Evolutionary conservation across 2,113 vertebrate genomes (phyloP).

Genomic region (Xenopus borealis): DNA sequence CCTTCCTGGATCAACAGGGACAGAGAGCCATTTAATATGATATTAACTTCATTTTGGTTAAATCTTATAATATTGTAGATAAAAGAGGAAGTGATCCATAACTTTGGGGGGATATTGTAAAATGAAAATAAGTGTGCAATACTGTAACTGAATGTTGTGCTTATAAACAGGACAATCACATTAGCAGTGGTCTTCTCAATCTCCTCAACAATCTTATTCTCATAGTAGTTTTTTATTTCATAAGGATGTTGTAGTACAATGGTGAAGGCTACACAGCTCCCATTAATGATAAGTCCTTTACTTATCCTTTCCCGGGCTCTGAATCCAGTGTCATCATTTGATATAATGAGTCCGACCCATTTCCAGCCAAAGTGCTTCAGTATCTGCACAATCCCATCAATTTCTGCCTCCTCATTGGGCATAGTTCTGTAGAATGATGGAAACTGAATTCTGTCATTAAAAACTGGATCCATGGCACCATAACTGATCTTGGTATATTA

Average conservation of each 20-base stretch:
- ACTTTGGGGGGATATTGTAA: not conserved
- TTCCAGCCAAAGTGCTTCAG: conserved; percentile 23
- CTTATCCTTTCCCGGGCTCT: not conserved
- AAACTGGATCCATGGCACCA: not conserved
- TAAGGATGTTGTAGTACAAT: not conserved
- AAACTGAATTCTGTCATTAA: not conserved
- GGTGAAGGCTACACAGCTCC: not conserved
- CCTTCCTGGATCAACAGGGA: not conserved
- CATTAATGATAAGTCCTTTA: not conserved
- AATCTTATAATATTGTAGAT: not conserved
- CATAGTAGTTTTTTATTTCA: not conserved
- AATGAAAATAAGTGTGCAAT: not conserved
- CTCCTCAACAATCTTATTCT: not conserved
- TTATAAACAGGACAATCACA: not conserved
- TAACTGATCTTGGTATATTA: not conserved
- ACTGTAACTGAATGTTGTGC: not conserved
- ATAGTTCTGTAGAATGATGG: conserved; percentile 7
- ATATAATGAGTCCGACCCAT: conserved; percentile 18
- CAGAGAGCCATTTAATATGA: not conserved
- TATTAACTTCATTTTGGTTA: not conserved
- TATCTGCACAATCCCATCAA: conserved; percentile 9
- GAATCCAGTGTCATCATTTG: conserved; percentile 7
- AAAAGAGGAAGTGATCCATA: not conserved
- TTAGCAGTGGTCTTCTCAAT: not conserved
- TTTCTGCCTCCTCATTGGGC: not conserved